Evolutionary conservation across 1,140 invertebrate species (phyloP).

Genomic region (Asobara japonica): DNA sequence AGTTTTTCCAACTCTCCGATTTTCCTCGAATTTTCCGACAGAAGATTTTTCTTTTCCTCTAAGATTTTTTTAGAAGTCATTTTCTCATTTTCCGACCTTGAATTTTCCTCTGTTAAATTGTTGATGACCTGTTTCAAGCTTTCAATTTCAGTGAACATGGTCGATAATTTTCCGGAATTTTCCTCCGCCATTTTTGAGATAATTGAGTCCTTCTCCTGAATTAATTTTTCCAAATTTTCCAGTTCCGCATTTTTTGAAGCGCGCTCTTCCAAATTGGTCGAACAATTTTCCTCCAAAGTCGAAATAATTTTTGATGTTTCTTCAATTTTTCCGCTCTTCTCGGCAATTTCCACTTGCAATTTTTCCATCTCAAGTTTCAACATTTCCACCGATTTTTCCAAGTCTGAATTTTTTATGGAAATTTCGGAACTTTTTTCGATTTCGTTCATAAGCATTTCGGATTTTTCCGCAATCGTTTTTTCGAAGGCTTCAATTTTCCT

Average conservation of each 20-base stretch:
- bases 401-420: slow-evolving; percentile 39
- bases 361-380: slow-evolving; percentile 53
- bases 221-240: slow-evolving; percentile 42
- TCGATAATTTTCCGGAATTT: slow-evolving; percentile 47
- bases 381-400: slow-evolving; percentile 48
- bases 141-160: slow-evolving; percentile 58
- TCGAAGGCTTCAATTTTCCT: slow-evolving; percentile 57
- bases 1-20: slow-evolving; percentile 49
- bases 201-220: slow-evolving; percentile 48
- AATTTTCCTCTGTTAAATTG: slow-evolving; percentile 49
- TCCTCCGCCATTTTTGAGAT: slow-evolving; percentile 55
- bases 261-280: slow-evolving; percentile 43
- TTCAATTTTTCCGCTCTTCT: slow-evolving; percentile 48
- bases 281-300: slow-evolving; percentile 47
- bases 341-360: slow-evolving; percentile 47
- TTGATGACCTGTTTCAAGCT: slow-evolving; percentile 56
- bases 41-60: slow-evolving; percentile 63
- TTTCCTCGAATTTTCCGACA: slow-evolving; percentile 54
- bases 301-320: slow-evolving; percentile 53
- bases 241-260: too few species aligned
- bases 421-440: slow-evolving; percentile 33
- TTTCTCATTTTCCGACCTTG: slow-evolving; percentile 45
- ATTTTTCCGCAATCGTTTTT: slow-evolving; percentile 31
- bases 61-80: slow-evolving; percentile 62
- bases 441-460: background rate